Evolutionary conservation across 2,888 invertebrate genomes (phyloP), one percentile per base, ranked within the genome.

Genomic region (Oscheius onirici): DNA sequence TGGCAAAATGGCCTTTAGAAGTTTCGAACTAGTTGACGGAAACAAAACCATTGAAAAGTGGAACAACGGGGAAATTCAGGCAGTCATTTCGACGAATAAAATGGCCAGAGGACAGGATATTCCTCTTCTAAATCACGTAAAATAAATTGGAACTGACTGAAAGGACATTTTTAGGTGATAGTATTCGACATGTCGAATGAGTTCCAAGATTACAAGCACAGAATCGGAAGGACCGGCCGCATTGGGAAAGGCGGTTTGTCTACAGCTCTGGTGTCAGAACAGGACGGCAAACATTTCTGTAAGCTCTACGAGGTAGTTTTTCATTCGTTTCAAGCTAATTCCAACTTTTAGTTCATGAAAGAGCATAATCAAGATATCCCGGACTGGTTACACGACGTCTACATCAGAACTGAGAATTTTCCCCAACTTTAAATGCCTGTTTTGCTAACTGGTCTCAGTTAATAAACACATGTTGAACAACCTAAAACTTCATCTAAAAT

Each of bases 191-290:
- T 63, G 63, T 24, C 63, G 24, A 5, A 8, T 3, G 67, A 67
- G 1, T 67, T 67, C 46, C 13, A 24, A 6, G 46, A 55, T 15
- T 67, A 67, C 44, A 20, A 67, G 24, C 67, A 67, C 43, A 26
- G 67, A 26, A 67, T 67, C 40, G 67, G 67, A 10, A 26, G 67
- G 22, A 67, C 67, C 1, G 67, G 67, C 6, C 43, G 67, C 10
- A 26, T 44, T n/a, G 67, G 67, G 22, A 54, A 55, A 15, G 55
- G 67, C 24, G 67, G 67, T 15, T 40, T 43, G 15, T 58, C 67
- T 2, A 67, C 67, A 8, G 22, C 17, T 15, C 22, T 63, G 11
- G 26, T 20, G 3, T 8, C 5, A 11, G 44, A 63, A 10, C 11
- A 20, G 3, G 46, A 46, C 13, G 13, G 20, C 3, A 11, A 49